phyloP scores from a whole-genome alignment of 2,797 vertebrate genomes.

The Falco biarmicus region DNA sequence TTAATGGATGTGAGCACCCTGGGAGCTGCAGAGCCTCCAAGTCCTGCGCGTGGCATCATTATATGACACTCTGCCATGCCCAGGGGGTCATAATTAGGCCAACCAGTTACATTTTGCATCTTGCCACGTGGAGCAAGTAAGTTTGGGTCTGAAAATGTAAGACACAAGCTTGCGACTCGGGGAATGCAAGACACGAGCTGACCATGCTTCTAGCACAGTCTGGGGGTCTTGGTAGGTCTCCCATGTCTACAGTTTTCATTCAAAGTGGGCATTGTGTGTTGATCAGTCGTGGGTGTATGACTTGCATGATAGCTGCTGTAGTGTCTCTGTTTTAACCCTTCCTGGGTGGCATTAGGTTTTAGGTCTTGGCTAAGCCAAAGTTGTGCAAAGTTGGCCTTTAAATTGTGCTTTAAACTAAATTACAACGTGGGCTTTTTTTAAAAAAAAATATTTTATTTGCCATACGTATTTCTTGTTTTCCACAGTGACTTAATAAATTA shows the following conservation, averaged over 20 bases:
- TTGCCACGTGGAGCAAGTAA: background rate
- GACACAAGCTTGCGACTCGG: background rate
- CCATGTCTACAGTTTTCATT: background rate
- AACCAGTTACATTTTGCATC: background rate
- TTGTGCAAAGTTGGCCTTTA: background rate
- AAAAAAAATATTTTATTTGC: background rate
- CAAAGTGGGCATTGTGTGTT: background rate
- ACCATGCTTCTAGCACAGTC: background rate
- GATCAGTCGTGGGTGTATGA: background rate
- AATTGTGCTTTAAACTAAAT: background rate
- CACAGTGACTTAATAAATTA: background rate
- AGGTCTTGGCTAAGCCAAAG: background rate
- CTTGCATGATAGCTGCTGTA: background rate
- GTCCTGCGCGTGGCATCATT: background rate
- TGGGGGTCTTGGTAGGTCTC: background rate
- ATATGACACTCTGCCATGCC: background rate
- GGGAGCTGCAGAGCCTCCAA: background rate
- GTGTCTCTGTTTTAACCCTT: background rate
- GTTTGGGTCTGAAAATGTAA: background rate
- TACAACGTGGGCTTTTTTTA: background rate
- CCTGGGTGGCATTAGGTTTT: background rate
- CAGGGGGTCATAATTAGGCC: background rate
- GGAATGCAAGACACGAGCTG: background rate
- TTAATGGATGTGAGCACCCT: background rate
- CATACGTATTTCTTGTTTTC: background rate